Evolutionary conservation across 1,140 invertebrate species (phyloP).

Genomic region (Lucilia sericata): DNA sequence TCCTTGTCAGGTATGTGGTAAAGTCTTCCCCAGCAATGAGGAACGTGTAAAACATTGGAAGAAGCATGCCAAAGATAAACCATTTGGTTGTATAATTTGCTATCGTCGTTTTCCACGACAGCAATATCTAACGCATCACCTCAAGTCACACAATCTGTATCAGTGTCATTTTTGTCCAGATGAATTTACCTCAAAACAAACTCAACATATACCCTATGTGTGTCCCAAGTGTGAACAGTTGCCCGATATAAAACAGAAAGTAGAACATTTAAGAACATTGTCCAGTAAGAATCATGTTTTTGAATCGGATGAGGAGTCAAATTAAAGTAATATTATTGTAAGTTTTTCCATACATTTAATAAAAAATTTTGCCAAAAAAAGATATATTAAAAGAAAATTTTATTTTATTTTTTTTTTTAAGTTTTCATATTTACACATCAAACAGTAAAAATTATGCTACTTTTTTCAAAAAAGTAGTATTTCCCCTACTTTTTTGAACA

Average conservation of each 20-base stretch:
- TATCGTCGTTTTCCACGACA: slow-evolving; percentile 46
- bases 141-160: slow-evolving; percentile 50
- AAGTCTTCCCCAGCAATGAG: neutral
- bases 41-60: slow-evolving; percentile 31
- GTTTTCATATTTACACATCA: no score
- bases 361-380: no score
- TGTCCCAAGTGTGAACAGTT: slow-evolving; percentile 33
- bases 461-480: no score
- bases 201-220: slow-evolving; percentile 41
- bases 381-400: no score
- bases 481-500: no score
- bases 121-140: slow-evolving; percentile 44
- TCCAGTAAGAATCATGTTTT: neutral
- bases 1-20: neutral
- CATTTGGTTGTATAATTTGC: slow-evolving; percentile 67
- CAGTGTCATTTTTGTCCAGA: slow-evolving; percentile 46
- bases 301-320: neutral
- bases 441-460: no score
- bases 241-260: slow-evolving; percentile 1
- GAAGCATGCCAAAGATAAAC: slow-evolving; percentile 67
- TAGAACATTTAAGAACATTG: neutral
- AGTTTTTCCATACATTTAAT: no score
- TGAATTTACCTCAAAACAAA: slow-evolving; percentile 20
- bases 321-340: no score
- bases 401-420: no score